phyloP scores from a whole-genome alignment of 2,888 invertebrate genomes.

The Mechanitis mazaeus region DNA sequence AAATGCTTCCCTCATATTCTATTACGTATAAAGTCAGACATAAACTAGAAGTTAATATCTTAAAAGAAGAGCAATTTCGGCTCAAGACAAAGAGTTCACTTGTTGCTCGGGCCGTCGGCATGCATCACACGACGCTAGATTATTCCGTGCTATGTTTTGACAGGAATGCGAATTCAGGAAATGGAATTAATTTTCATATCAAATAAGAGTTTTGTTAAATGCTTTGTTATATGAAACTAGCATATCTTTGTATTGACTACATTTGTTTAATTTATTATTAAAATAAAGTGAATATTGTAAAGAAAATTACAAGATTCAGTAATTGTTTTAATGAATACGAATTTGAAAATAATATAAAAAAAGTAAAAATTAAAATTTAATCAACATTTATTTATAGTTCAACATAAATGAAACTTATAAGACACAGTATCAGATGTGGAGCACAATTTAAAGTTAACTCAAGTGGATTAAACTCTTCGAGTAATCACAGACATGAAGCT shows the following conservation, averaged over 20 bases:
- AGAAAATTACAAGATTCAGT: too few relatives aligned
- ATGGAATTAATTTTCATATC: constrained; percentile 10
- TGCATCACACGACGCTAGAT: constrained; percentile 46
- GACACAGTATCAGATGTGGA: too few relatives aligned
- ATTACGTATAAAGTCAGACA: constrained; percentile 1
- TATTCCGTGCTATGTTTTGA: constrained; percentile 37
- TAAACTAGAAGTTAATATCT: constrained; percentile 5
- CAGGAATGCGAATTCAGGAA: constrained; percentile 29
- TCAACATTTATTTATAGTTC: too few relatives aligned
- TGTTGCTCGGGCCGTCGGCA: constrained; percentile 51
- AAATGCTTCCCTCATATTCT: not conserved
- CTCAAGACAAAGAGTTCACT: constrained; percentile 46
- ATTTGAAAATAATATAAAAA: too few relatives aligned
- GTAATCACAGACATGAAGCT: constrained; percentile 17
- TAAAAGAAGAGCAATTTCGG: constrained; percentile 10
- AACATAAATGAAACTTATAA: too few relatives aligned
- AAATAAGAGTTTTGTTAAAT: constrained; percentile 12
- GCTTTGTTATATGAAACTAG: not conserved
- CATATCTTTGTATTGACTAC: too few relatives aligned
- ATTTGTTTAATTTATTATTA: too few relatives aligned
- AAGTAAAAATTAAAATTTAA: too few relatives aligned
- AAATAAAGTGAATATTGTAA: too few relatives aligned
- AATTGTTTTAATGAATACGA: too few relatives aligned
- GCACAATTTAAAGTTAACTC: not conserved
- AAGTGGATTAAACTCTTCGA: constrained; percentile 17